A percentile compares a stretch with the other conserved stretches of the same genome.
Evolutionary conservation across 2,888 invertebrate genomes (phyloP).

Genomic region (Zygothrica quintamaculata): DNA sequence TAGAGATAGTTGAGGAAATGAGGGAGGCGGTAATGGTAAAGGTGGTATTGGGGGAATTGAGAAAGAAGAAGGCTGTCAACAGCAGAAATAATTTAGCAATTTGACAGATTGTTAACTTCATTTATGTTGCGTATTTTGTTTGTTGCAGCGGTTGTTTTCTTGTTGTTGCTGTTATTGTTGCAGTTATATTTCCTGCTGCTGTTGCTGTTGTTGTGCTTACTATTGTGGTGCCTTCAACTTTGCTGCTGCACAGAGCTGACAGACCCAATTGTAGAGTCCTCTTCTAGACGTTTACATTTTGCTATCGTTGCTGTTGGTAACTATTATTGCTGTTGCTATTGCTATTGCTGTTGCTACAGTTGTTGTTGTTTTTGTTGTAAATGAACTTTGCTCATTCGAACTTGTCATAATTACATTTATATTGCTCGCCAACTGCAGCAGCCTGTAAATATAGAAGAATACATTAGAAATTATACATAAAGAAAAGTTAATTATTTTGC

Average conservation of each 20-base stretch:
- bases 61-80: slow-evolving; percentile 84
- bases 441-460: slow-evolving; percentile 45
- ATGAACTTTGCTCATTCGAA: slow-evolving; percentile 47
- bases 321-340: slow-evolving; percentile 22
- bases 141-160: slow-evolving; percentile 41
- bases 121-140: slow-evolving; percentile 80
- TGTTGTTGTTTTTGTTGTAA: slow-evolving; percentile 37
- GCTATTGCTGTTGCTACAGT: slow-evolving; percentile 6
- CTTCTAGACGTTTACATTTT: slow-evolving; percentile 62
- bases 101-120: slow-evolving; percentile 85
- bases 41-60: slow-evolving; percentile 74
- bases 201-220: slow-evolving; percentile 25
- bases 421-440: slow-evolving; percentile 42
- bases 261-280: slow-evolving; percentile 50
- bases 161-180: slow-evolving; percentile 13
- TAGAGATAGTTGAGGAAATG: slow-evolving; percentile 19
- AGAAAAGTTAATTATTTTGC: slow-evolving; percentile 20
- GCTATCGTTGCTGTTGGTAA: slow-evolving; percentile 38
- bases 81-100: slow-evolving; percentile 85
- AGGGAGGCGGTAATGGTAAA: slow-evolving; percentile 23
- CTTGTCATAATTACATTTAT: slow-evolving; percentile 67
- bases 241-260: slow-evolving; percentile 47
- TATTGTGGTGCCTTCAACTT: slow-evolving; percentile 27
- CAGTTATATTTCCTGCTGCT: slow-evolving; percentile 28
- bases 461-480: background rate